phyloP scores from a whole-genome alignment of 2,797 vertebrate genomes.

The Takifugu rubripes region DNA sequence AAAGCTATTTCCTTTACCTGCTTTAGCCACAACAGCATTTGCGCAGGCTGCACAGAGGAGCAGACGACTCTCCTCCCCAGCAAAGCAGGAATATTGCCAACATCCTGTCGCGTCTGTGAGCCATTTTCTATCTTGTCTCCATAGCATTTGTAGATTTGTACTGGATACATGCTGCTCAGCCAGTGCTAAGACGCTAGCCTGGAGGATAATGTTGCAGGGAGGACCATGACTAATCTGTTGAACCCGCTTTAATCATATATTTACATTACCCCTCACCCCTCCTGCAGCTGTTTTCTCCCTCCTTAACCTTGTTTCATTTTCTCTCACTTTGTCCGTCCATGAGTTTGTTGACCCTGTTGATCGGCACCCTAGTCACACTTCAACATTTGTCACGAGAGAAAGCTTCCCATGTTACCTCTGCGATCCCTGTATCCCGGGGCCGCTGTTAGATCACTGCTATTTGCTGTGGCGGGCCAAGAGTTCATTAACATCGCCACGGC shows the following conservation, averaged over 20 bases:
- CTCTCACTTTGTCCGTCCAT: constrained; percentile 15
- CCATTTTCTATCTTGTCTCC: too few relatives aligned
- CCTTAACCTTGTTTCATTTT: constrained; percentile 18
- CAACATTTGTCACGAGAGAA: constrained; percentile 49
- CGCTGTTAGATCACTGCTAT: constrained; percentile 37
- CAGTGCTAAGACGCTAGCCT: constrained; percentile 11
- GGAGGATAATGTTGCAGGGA: constrained; percentile 42
- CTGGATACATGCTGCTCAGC: constrained; percentile 31
- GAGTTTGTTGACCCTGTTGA: constrained; percentile 37
- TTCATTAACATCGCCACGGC: constrained; percentile 34
- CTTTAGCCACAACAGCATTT: background rate
- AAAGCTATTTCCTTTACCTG: constrained; percentile 6
- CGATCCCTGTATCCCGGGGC: constrained; percentile 27
- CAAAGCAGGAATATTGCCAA: too few relatives aligned
- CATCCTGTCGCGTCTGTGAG: too few relatives aligned
- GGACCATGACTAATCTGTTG: constrained; percentile 33
- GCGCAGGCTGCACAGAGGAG: too few relatives aligned
- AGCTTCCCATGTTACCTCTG: constrained; percentile 43
- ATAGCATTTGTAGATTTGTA: constrained; percentile 12
- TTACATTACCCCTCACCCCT: constrained; percentile 40
- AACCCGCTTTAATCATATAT: constrained; percentile 43
- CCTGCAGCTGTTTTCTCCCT: constrained; percentile 54
- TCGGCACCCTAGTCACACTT: constrained; percentile 46
- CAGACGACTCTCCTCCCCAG: too few relatives aligned
- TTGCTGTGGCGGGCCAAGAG: constrained; percentile 16